Evolutionary conservation across 2,113 vertebrate genomes (phyloP).

Genomic region (Sylvietta virens): DNA sequence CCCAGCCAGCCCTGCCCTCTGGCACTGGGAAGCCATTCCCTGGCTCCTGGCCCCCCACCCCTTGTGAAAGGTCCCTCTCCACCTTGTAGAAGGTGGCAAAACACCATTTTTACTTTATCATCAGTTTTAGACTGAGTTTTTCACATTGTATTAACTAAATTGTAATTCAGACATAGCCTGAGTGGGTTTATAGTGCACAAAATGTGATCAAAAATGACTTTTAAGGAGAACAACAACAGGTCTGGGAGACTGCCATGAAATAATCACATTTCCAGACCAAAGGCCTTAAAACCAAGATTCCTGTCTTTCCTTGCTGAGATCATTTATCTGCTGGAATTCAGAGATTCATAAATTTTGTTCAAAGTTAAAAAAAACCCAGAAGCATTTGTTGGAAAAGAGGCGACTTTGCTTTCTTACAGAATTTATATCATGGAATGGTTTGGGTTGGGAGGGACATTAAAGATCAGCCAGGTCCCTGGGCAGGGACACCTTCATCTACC

Average conservation of each 20-base stretch:
- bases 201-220: neutral
- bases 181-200: neutral
- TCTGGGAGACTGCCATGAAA: neutral
- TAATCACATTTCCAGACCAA: neutral
- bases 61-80: neutral
- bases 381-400: neutral
- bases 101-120: neutral
- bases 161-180: neutral
- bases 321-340: neutral
- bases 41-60: neutral
- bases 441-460: neutral
- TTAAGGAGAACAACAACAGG: neutral
- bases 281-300: neutral
- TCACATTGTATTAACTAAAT: neutral
- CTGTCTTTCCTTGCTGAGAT: neutral
- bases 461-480: neutral
- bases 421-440: neutral
- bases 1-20: accelerated
- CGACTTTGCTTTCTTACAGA: neutral
- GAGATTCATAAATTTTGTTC: neutral
- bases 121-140: neutral
- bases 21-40: neutral
- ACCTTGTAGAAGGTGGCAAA: neutral
- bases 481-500: neutral
- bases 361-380: neutral